Evolutionary conservation across 2,797 vertebrate genomes (phyloP), one percentile per base, ranked within the genome.

Genomic region (Graptemys geographica): DNA sequence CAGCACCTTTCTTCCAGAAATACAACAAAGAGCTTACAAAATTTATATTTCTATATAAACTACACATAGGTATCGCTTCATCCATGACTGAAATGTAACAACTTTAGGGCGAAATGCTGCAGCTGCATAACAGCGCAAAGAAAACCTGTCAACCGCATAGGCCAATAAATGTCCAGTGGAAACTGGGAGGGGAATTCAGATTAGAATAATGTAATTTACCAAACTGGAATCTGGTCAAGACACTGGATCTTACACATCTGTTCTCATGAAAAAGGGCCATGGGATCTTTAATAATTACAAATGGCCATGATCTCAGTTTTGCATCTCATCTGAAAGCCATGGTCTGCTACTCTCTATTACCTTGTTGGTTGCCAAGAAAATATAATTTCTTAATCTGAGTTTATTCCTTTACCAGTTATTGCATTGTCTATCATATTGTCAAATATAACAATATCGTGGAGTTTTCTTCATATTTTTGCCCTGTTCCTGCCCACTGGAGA

Each of bases 1-100:
- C 12, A 56, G 51, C n/a, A 37, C 11, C 83, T 53, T 86, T 96
- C 79, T 83, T 79, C 88, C 31, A 95, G 69, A 91, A 94, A 88
- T 25, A 33, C 8, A 0, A 2, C 31, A 65, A 86, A 91, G 84
- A 18, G 41, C 37, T 51, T 90, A 55, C 5, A 83, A 57, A 25
- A 92, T 47, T 15, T 41, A 12, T 25, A 31, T 41, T 87, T 37
- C 37, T 76, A 10, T 41, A 65, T 21, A 76, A 91, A 69, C 88
- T 55, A 80, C 11, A 28, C 15, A 86, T 5, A 5, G 44, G 27
- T 78, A 31, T 31, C 44, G 16, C 27, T 49, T 78, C 25, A 92
- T 18, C 13, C 65, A n/a, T 89, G 47, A 86, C 28, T 79, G 74
- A 95, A 92, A 79, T 44, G 21, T 2, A 86, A 37, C 41, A 47